These are phyloP conservation scores for Anorthoa munda DNA, from an alignment of 2,888 invertebrate species.

Conservation along the genomic window DNA sequence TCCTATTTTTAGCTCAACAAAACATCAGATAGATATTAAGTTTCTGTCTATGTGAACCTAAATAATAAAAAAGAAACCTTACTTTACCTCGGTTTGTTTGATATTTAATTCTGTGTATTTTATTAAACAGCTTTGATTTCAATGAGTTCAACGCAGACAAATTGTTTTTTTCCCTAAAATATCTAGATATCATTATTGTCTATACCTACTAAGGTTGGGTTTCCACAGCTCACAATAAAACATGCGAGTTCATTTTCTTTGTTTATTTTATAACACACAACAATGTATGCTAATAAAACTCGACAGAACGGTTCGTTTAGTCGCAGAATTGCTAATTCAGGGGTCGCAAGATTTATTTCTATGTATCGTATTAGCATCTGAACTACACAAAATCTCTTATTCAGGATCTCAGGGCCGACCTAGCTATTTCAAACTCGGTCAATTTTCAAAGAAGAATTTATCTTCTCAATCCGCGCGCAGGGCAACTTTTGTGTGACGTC, in stretches of 20 bases:
- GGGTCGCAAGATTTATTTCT: slow-evolving; percentile 33
- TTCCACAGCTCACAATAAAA: not conserved
- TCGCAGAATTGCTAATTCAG: slow-evolving; percentile 40
- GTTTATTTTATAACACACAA: slow-evolving; percentile 16
- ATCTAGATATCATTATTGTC: not conserved
- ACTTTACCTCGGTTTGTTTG: not conserved
- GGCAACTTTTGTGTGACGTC: slow-evolving; percentile 49
- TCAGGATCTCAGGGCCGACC: slow-evolving; percentile 2
- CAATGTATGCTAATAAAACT: slow-evolving; percentile 22
- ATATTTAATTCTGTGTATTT: no score
- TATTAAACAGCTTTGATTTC: not conserved
- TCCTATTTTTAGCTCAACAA: not conserved
- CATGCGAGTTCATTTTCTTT: slow-evolving; percentile 10
- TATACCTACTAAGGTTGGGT: not conserved
- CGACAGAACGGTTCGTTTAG: slow-evolving; percentile 9
- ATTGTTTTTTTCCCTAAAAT: not conserved
- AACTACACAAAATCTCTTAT: slow-evolving; percentile 29
- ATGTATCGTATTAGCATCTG: slow-evolving; percentile 23
- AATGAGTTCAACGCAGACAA: not conserved
- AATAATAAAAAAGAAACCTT: not conserved
- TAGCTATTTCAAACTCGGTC: slow-evolving; percentile 22
- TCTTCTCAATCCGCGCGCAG: slow-evolving; percentile 40
- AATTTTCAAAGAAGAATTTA: slow-evolving; percentile 28
- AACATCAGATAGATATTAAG: not conserved
- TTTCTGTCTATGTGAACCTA: not conserved